A percentile compares a stretch with the other conserved stretches of the same genome.
Conservation (phyloP, 2,797 vertebrate species). For the Molothrus aeneus region DNA sequence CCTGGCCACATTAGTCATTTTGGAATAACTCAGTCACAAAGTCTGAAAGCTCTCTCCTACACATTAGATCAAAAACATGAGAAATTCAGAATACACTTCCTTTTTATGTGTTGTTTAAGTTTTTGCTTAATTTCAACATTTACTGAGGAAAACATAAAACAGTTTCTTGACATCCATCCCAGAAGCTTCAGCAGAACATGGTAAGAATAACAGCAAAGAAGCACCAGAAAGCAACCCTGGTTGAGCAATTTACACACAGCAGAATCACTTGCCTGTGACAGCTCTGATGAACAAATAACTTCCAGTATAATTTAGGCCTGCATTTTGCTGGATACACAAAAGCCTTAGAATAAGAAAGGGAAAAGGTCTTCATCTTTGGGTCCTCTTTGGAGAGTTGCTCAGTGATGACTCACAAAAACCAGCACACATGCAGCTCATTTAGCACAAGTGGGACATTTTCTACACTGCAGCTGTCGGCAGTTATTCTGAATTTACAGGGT, state of each 20-base stretch:
- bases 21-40: not conserved
- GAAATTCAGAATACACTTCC: not conserved
- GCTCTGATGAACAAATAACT: not conserved
- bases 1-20: not conserved
- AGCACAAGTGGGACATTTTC: not conserved
- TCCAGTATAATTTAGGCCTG: not conserved
- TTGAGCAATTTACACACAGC: not conserved
- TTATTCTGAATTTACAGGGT: not conserved
- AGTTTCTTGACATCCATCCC: not conserved
- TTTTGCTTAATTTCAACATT: not conserved
- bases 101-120: not conserved
- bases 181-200: not conserved
- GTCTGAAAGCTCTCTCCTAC: not conserved
- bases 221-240: not conserved
- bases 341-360: not conserved
- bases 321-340: not conserved
- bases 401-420: constrained; percentile 43
- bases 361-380: constrained; percentile 7
- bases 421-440: constrained; percentile 28
- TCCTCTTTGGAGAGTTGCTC: constrained; percentile 2
- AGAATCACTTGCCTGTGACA: not conserved
- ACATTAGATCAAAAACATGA: not conserved
- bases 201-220: not conserved
- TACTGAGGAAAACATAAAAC: not conserved
- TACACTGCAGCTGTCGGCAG: constrained; percentile 43